Evolutionary conservation across 2,888 invertebrate genomes (phyloP).

Genomic region (Aethes cnicana): DNA sequence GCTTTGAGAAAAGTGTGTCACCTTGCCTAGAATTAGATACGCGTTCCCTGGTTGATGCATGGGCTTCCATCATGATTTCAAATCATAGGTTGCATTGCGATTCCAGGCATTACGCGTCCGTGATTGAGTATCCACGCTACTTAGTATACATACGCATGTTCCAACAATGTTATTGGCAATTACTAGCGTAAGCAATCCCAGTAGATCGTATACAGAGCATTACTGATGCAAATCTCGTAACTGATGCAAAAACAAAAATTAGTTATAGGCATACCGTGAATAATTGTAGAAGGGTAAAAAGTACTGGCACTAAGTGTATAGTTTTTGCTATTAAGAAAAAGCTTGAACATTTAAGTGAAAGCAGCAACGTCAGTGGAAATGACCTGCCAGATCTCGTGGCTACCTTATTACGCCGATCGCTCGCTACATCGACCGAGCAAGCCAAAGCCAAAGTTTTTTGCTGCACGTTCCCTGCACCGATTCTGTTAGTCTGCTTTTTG

Average conservation of each 20-base stretch:
- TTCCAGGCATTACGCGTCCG: slow-evolving; percentile 39
- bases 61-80: slow-evolving; percentile 48
- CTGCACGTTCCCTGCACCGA: slow-evolving; percentile 73
- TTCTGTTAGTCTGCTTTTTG: slow-evolving; percentile 79
- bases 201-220: slow-evolving; percentile 16
- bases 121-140: slow-evolving; percentile 43
- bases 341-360: slow-evolving; percentile 30
- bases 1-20: slow-evolving; percentile 70
- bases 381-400: slow-evolving; percentile 51
- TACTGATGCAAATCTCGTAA: slow-evolving; percentile 18
- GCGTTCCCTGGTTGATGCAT: slow-evolving; percentile 61
- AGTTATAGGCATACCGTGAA: slow-evolving; percentile 6
- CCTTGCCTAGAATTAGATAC: slow-evolving; percentile 75
- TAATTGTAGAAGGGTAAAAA: slow-evolving; percentile 15
- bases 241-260: slow-evolving; percentile 17
- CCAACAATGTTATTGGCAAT: slow-evolving; percentile 26
- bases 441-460: slow-evolving; percentile 68
- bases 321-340: slow-evolving; percentile 15
- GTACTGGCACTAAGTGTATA: slow-evolving; percentile 9
- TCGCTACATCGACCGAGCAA: slow-evolving; percentile 58
- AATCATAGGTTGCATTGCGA: slow-evolving; percentile 42
- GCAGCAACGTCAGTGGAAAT: slow-evolving; percentile 39
- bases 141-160: slow-evolving; percentile 13
- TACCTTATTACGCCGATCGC: slow-evolving; percentile 65
- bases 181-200: slow-evolving; percentile 20